phyloP scores from a whole-genome alignment of 2,888 invertebrate species.

The Myathropa florea region DNA sequence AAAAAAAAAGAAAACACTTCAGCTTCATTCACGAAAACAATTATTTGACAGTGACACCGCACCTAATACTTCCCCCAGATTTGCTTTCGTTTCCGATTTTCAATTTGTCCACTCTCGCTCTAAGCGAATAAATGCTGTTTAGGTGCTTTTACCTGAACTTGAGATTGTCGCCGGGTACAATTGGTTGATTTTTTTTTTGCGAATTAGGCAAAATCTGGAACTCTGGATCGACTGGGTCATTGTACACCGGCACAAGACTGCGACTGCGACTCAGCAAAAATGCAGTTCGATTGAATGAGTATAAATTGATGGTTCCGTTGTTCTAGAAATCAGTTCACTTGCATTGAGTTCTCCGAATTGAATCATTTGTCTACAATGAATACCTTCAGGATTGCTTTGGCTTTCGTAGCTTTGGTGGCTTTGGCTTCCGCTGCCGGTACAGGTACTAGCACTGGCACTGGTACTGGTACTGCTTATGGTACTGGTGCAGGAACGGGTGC shows the following conservation, averaged over 20 bases:
- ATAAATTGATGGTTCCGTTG: slow-evolving; percentile 32
- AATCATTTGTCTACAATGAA: slow-evolving; percentile 26
- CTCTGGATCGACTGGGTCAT: not conserved
- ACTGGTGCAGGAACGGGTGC: not conserved
- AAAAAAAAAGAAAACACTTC: too few relatives aligned
- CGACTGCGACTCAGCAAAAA: slow-evolving; percentile 15
- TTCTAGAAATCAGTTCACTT: slow-evolving; percentile 49
- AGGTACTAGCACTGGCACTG: not conserved
- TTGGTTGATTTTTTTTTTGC: not conserved
- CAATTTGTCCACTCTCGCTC: not conserved
- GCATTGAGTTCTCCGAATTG: slow-evolving; percentile 15
- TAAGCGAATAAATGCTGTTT: not conserved
- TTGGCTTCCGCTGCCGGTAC: slow-evolving; percentile 9
- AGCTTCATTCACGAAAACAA: not conserved
- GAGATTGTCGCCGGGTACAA: not conserved
- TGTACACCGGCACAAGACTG: not conserved
- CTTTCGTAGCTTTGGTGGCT: slow-evolving; percentile 24
- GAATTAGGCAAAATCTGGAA: slow-evolving; percentile 17
- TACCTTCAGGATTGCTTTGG: slow-evolving; percentile 26
- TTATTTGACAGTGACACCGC: not conserved
- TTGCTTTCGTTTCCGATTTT: not conserved
- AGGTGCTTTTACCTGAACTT: not conserved
- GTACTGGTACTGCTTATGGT: not conserved
- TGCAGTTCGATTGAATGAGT: not conserved
- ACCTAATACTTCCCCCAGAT: not conserved